A percentile compares a stretch with the other conserved stretches of the same genome.
These are phyloP conservation scores for Eutrigla gurnardus DNA, from an alignment of 2,797 vertebrate genomes.

Conservation along the genomic window DNA sequence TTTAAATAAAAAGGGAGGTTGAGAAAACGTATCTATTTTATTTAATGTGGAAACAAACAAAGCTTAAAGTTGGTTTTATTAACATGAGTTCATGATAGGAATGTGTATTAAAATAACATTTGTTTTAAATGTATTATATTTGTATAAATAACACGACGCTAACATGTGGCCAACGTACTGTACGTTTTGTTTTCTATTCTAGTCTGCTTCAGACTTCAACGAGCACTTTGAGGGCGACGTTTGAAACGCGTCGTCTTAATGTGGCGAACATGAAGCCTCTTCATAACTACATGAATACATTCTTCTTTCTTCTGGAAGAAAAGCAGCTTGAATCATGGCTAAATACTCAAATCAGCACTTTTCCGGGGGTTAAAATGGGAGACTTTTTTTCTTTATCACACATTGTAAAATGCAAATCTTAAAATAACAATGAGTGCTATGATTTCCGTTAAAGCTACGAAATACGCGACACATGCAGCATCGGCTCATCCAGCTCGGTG, in stretches of 20 bases:
- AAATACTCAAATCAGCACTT: conserved; percentile 72
- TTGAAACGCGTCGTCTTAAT: conserved; percentile 76
- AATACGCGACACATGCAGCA: conserved; percentile 59
- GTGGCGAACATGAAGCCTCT: conserved; percentile 71
- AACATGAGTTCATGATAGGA: conserved; percentile 65
- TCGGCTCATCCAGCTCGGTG: conserved; percentile 61
- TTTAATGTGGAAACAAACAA: conserved; percentile 59
- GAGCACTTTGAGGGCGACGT: conserved; percentile 77
- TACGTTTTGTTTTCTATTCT: conserved; percentile 75
- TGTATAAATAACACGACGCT: conserved; percentile 75
- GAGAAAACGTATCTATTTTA: conserved; percentile 55
- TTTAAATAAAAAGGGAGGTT: conserved; percentile 43
- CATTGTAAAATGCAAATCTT: conserved; percentile 61
- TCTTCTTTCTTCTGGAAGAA: conserved; percentile 68
- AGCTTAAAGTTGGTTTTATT: conserved; percentile 64
- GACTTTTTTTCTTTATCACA: conserved; percentile 52
- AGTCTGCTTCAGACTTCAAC: conserved; percentile 75
- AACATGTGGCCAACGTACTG: conserved; percentile 79
- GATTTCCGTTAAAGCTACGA: conserved; percentile 63
- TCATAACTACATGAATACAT: conserved; percentile 69
- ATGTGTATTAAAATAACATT: conserved; percentile 67
- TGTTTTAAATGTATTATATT: conserved; percentile 76
- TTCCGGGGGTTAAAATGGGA: conserved; percentile 44
- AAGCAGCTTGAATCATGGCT: conserved; percentile 62
- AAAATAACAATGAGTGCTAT: conserved; percentile 58